phyloP scores from a whole-genome alignment of 1,140 invertebrate genomes.

The Brachionus manjavacas region DNA sequence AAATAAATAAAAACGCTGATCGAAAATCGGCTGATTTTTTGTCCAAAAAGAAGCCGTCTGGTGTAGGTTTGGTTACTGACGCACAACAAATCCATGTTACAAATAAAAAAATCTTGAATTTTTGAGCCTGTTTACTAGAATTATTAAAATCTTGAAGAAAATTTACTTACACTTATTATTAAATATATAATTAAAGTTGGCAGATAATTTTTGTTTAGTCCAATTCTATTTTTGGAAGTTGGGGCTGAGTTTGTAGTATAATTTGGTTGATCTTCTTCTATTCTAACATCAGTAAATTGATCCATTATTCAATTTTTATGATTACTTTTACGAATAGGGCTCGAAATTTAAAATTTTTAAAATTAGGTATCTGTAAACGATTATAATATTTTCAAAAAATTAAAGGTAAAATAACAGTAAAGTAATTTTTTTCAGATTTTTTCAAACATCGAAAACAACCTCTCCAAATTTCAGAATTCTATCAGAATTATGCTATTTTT shows the following conservation, averaged over 20 bases:
- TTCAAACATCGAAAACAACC: background rate
- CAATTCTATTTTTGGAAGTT: background rate
- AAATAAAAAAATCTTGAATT: background rate
- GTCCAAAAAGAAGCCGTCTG: background rate
- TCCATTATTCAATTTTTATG: background rate
- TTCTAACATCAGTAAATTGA: background rate
- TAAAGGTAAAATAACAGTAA: background rate
- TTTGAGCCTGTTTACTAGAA: background rate
- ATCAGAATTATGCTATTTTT: background rate
- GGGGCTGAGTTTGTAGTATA: background rate
- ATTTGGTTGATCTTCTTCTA: background rate
- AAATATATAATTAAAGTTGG: background rate
- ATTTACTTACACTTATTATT: background rate
- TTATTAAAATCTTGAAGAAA: no score
- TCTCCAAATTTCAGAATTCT: background rate
- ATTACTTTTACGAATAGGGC: no score
- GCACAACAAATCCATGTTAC: background rate
- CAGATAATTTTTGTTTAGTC: background rate
- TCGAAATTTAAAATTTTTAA: background rate
- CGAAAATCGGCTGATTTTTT: background rate
- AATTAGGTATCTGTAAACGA: background rate
- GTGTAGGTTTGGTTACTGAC: background rate
- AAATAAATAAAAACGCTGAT: slow-evolving; percentile 16
- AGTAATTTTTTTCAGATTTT: background rate
- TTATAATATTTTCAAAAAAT: background rate